These are phyloP conservation scores for Mythimna pallens DNA, from an alignment of 2,888 invertebrate genomes.

Conservation along the genomic window DNA sequence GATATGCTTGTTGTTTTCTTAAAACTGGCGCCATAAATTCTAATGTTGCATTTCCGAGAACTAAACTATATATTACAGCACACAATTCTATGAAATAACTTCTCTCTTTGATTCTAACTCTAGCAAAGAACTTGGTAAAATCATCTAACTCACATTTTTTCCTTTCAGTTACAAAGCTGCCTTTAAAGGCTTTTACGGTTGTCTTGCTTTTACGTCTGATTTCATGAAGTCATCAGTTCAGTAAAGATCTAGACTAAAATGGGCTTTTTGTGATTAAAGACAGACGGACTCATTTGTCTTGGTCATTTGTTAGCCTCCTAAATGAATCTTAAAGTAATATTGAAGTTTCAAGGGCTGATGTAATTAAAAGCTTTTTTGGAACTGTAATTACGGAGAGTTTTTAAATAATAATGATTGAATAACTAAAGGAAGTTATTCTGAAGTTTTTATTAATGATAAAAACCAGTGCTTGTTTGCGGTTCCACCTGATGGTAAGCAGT, in stretches of 20 bases:
- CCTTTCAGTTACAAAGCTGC: conserved; percentile 22
- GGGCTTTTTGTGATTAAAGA: conserved; percentile 6
- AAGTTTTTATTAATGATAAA: too few species aligned
- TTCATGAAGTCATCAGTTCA: conserved; percentile 36
- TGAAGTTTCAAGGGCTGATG: conserved; percentile 13
- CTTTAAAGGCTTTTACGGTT: conserved; percentile 30
- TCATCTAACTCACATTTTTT: conserved; percentile 7
- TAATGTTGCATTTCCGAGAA: not conserved
- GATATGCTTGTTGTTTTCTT: not conserved
- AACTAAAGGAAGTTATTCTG: not conserved
- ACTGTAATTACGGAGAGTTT: not conserved
- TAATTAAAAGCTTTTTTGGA: conserved; percentile 19
- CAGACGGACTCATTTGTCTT: conserved; percentile 36
- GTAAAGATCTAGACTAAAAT: conserved; percentile 26
- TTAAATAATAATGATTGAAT: not conserved
- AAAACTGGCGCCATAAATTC: not conserved
- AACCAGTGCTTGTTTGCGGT: too few species aligned
- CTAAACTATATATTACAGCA: too few species aligned
- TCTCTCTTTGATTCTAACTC: not conserved
- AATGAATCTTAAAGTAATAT: conserved; percentile 42
- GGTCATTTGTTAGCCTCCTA: conserved; percentile 27
- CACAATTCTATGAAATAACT: not conserved
- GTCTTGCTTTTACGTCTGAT: conserved; percentile 27
- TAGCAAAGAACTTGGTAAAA: conserved; percentile 1
- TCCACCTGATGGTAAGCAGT: too few species aligned